phyloP scores from a whole-genome alignment of 2,888 invertebrate genomes.

The Cerastis leucographa region DNA sequence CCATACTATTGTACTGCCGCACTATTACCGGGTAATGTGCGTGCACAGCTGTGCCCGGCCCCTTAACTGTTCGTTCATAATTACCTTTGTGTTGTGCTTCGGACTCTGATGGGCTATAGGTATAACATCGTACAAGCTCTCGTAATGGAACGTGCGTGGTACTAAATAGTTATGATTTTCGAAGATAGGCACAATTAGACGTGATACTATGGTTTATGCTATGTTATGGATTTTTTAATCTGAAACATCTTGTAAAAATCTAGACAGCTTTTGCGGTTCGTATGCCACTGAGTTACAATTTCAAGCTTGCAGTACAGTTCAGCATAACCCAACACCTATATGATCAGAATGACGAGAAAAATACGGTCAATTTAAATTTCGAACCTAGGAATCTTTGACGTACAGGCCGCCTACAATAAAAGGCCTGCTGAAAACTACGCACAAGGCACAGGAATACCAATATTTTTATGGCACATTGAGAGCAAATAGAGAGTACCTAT shows the following conservation, averaged over 20 bases:
- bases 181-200: not conserved
- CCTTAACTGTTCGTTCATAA: conserved; percentile 29
- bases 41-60: conserved; percentile 38
- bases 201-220: not conserved
- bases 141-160: not conserved
- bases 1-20: not conserved
- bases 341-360: not conserved
- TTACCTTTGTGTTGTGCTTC: conserved; percentile 1
- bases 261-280: not conserved
- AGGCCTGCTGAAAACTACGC: not conserved
- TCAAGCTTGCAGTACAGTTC: not conserved
- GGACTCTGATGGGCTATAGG: conserved; percentile 27
- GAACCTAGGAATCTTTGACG: too few relatives aligned
- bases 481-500: not conserved
- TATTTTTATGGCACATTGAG: not conserved
- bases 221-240: too few relatives aligned
- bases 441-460: not conserved
- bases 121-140: conserved; percentile 6
- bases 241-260: not conserved
- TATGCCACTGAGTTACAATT: not conserved
- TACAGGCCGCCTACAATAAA: not conserved
- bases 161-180: not conserved
- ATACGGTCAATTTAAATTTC: not conserved
- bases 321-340: not conserved
- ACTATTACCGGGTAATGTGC: conserved; percentile 19